Percentiles rank a stretch among this genome's conserved stretches.
Conservation (phyloP, 2,888 invertebrate species). For the Phaonia tiefii region DNA sequence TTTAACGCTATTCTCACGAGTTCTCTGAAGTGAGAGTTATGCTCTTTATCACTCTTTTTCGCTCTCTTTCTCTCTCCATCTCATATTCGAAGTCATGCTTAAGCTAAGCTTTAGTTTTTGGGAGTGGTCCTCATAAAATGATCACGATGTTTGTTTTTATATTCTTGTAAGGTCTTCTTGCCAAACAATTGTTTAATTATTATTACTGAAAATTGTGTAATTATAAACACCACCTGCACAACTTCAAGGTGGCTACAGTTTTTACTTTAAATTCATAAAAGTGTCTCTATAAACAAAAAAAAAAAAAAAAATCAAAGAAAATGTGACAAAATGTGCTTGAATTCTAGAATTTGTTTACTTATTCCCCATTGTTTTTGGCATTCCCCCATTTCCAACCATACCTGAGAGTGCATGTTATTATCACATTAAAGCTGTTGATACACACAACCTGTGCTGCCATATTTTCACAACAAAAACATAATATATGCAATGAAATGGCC, state of each 20-base stretch:
- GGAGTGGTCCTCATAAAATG: constrained; percentile 63
- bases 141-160: constrained; percentile 36
- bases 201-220: background rate
- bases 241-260: constrained; percentile 10
- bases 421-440: constrained; percentile 42
- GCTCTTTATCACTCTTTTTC: constrained; percentile 36
- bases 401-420: background rate
- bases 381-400: background rate
- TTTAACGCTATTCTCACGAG: background rate
- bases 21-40: constrained; percentile 12
- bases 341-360: background rate
- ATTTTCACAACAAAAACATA: constrained; percentile 6
- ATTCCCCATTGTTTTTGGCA: background rate
- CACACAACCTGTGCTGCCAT: constrained; percentile 21
- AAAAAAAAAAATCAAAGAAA: background rate
- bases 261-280: background rate
- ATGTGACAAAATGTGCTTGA: constrained; percentile 1
- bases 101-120: constrained; percentile 65
- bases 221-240: constrained; percentile 56
- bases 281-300: background rate
- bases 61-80: constrained; percentile 23
- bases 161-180: constrained; percentile 32
- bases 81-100: constrained; percentile 27
- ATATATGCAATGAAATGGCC: background rate
- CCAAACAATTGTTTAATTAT: constrained; percentile 25